Evolutionary conservation across 2,888 invertebrate species (phyloP).

Genomic region (Pandemis heparana): DNA sequence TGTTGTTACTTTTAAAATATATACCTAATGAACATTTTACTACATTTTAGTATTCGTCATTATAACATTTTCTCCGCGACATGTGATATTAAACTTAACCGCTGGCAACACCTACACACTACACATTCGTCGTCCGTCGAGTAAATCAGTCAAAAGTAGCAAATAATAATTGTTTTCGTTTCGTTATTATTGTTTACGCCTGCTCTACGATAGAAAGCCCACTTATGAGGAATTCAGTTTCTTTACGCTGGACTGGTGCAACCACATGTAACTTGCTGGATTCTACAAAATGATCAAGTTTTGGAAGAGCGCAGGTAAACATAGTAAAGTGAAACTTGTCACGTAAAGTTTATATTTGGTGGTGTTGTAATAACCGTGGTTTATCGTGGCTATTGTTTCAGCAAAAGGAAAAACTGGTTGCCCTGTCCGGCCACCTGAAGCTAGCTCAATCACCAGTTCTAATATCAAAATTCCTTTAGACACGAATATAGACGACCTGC

Average conservation of each 20-base stretch:
- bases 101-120: not conserved
- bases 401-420: constrained; percentile 83
- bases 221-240: constrained; percentile 60
- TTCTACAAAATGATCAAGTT: constrained; percentile 89
- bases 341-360: constrained; percentile 39
- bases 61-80: not conserved
- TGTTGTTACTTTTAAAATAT: no score
- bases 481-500: constrained; percentile 61
- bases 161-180: constrained; percentile 60
- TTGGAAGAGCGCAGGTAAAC: constrained; percentile 90
- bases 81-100: not conserved
- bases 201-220: constrained; percentile 59
- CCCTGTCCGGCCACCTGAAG: constrained; percentile 81
- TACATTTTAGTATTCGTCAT: no score
- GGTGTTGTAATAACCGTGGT: constrained; percentile 39
- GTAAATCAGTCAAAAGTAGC: constrained; percentile 46
- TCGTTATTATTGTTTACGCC: constrained; percentile 68
- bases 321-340: constrained; percentile 39
- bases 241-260: constrained; percentile 48
- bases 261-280: constrained; percentile 50
- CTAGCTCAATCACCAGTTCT: constrained; percentile 50
- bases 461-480: constrained; percentile 60
- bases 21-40: no score
- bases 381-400: constrained; percentile 55
- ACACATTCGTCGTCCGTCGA: constrained; percentile 7